Evolutionary conservation across 2,888 invertebrate genomes (phyloP).

Genomic region (Aphodius granarius): DNA sequence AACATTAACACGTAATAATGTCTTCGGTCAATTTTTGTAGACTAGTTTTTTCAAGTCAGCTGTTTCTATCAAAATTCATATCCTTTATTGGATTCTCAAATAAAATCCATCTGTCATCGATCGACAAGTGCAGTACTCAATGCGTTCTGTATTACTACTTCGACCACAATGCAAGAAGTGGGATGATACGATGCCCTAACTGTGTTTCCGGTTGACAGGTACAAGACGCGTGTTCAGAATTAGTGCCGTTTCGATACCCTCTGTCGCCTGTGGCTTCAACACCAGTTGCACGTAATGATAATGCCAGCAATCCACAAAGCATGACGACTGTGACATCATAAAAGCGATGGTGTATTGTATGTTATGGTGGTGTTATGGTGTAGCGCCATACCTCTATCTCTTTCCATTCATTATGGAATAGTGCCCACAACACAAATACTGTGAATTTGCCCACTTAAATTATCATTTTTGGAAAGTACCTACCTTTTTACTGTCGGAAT

Average conservation of each 20-base stretch:
- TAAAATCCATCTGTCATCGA: neutral
- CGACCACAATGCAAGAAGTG: neutral
- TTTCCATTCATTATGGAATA: neutral
- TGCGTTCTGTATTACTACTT: neutral
- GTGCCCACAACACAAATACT: neutral
- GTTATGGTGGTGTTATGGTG: neutral
- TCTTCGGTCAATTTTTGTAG: too few species aligned
- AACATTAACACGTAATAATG: neutral
- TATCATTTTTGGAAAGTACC: too few species aligned
- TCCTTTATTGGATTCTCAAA: neutral
- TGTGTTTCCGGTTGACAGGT: conserved; percentile 34
- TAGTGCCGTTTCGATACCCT: conserved; percentile 25
- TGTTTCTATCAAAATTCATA: neutral
- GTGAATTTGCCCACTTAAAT: too few species aligned
- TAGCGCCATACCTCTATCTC: neutral
- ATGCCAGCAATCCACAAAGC: neutral
- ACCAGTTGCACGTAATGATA: conserved; percentile 22
- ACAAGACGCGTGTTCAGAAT: conserved; percentile 30
- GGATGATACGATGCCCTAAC: conserved; percentile 7
- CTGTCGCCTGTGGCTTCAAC: conserved; percentile 23
- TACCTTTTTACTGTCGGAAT: too few species aligned
- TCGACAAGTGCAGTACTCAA: too few species aligned
- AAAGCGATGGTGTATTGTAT: neutral
- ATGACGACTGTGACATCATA: neutral
- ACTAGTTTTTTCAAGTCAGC: neutral